These are phyloP conservation scores for Trimorus sp. DNA, from an alignment of 2,888 invertebrate genomes.

Conservation along the genomic window DNA sequence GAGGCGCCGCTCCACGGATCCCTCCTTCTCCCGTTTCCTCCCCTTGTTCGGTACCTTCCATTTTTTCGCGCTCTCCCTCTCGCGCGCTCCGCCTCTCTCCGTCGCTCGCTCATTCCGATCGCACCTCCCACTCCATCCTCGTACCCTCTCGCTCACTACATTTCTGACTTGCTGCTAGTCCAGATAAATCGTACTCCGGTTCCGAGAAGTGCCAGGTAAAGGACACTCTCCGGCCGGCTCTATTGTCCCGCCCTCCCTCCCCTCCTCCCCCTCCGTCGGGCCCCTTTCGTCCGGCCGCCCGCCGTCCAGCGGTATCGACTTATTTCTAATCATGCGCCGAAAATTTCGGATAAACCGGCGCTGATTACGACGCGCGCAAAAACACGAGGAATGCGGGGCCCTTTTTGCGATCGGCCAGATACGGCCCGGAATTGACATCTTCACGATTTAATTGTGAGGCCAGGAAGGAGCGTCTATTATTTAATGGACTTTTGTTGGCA, in stretches of 20 bases:
- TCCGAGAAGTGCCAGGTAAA: conserved; percentile 78
- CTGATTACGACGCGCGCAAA: conserved; percentile 13
- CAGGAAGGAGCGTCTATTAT: no score
- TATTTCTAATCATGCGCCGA: conserved; percentile 55
- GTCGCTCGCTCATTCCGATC: conserved; percentile 48
- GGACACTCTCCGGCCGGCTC: conserved; percentile 56
- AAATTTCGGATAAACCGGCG: conserved; percentile 40
- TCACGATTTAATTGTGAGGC: no score
- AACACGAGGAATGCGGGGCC: background rate
- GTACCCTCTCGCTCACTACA: conserved; percentile 56
- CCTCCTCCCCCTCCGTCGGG: no score
- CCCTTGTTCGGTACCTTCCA: conserved; percentile 64
- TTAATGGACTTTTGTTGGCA: no score
- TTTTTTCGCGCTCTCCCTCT: conserved; percentile 64
- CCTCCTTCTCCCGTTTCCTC: conserved; percentile 62
- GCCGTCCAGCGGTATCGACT: conserved; percentile 34
- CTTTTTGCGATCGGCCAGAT: conserved; percentile 10
- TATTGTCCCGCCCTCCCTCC: conserved; percentile 48
- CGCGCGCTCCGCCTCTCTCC: conserved; percentile 58
- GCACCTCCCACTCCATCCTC: conserved; percentile 37
- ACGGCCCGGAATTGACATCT: background rate
- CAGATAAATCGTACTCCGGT: conserved; percentile 78
- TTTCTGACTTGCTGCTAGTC: conserved; percentile 66
- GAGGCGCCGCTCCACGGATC: conserved; percentile 76
- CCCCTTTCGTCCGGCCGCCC: background rate